Percentiles rank a stretch among this genome's conserved stretches.
Conservation (phyloP, 2,113 vertebrate genomes). For the Caranx ignobilis region DNA sequence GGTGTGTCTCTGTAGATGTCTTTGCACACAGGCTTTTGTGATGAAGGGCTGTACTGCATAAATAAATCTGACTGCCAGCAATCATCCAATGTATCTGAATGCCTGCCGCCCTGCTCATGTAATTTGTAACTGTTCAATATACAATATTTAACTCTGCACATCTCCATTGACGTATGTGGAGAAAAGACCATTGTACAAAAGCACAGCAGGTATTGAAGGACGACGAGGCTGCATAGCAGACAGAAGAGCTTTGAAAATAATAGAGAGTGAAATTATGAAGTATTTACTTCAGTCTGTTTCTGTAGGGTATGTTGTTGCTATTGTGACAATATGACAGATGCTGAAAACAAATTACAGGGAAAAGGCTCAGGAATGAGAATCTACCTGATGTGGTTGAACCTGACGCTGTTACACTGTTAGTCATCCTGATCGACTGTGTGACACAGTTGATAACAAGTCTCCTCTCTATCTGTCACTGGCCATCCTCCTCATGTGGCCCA, state of each 20-base stretch:
- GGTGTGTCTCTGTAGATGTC: conserved; percentile 34
- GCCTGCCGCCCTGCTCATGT: background rate
- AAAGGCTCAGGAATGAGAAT: conserved; percentile 36
- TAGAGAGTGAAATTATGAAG: conserved; percentile 15
- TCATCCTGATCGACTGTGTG: conserved; percentile 59
- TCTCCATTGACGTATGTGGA: background rate
- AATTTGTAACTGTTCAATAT: conserved; percentile 20
- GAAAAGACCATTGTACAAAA: background rate
- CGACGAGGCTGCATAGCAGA: background rate
- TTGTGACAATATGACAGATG: conserved; percentile 27
- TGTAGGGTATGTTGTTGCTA: conserved; percentile 1
- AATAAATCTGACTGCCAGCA: conserved; percentile 46
- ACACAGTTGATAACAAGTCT: conserved; percentile 58
- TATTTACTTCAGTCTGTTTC: conserved; percentile 21
- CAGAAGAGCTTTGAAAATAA: conserved; percentile 2
- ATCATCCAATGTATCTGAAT: conserved; percentile 27
- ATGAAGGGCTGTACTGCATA: conserved; percentile 32
- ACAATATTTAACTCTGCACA: conserved; percentile 17
- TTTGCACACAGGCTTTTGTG: conserved; percentile 31
- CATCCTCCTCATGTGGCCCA: conserved; percentile 34
- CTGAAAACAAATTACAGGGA: conserved; percentile 44
- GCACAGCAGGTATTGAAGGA: background rate
- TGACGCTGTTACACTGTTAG: conserved; percentile 42
- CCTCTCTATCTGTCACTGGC: conserved; percentile 47
- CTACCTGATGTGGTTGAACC: conserved; percentile 41